phyloP scores from a whole-genome alignment of 2,113 vertebrate species.

The Sphaerodactylus townsendi region DNA sequence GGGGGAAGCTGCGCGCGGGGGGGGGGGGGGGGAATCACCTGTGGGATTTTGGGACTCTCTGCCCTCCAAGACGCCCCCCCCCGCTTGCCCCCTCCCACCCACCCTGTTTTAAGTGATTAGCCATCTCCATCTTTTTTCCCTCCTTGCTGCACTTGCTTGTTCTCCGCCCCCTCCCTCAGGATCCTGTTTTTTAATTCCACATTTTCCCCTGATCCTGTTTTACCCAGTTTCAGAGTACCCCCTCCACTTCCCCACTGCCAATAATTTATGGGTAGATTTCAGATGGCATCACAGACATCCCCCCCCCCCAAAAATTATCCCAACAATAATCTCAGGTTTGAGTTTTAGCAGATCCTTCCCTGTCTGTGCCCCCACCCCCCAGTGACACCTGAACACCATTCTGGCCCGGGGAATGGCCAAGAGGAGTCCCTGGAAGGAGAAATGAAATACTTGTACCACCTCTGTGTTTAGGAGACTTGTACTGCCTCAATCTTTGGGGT shows the following conservation, averaged over 20 bases:
- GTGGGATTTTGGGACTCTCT: background rate
- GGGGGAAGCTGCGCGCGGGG: too few relatives aligned
- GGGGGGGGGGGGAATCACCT: background rate
- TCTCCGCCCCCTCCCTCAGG: background rate
- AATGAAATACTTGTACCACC: background rate
- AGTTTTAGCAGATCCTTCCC: background rate
- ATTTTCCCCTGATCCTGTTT: too few relatives aligned
- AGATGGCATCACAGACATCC: background rate
- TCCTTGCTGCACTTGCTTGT: too few relatives aligned
- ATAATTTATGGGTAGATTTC: background rate
- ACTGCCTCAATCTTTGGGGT: too few relatives aligned
- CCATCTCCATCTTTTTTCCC: too few relatives aligned
- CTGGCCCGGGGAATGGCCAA: background rate
- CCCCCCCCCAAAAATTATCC: background rate
- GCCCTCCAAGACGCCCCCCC: background rate
- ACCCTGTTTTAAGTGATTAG: background rate
- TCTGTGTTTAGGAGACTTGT: background rate
- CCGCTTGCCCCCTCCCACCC: background rate
- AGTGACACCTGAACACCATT: background rate
- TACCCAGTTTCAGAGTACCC: background rate
- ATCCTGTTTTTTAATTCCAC: too few relatives aligned
- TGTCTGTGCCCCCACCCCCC: background rate
- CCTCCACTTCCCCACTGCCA: background rate
- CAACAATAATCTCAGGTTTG: background rate
- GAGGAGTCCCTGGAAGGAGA: background rate